Base-by-base conservation (phyloP, 2,797 vertebrate genomes). In the Rhabdophis nuchalis region DNA sequence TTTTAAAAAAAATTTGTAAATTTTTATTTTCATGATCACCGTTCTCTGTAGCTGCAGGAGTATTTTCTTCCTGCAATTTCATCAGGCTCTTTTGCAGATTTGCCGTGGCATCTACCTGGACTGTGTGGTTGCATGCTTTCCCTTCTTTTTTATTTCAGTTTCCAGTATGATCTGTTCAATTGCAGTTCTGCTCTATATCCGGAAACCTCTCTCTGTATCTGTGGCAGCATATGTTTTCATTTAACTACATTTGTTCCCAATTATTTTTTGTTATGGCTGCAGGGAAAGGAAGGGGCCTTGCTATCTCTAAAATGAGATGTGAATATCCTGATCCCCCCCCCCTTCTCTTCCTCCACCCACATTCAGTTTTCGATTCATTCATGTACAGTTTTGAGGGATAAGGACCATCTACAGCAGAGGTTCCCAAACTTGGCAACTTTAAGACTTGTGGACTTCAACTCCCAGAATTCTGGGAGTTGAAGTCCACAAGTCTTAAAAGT, bases 261-360 rank as follows among this genome's bases (percentile, higher is more conserved):
- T 87, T 16, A 86, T 89, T 93, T 93, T 90, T 90, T 16, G 90
- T 94, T 90, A 93, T 94, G 77, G 93, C 87, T 0, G 0, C 1
- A 87, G 27, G 41, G 53, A 52, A 25, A 54, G 85, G 91, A 96
- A 94, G 27, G 92, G 50, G 93, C 29, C 89, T 94, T 13, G 12
- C 61, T 92, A 90, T 90, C 88, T 93, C 88, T 90, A 90, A 93
- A 93, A 64, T 50, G 56, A n/a, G 50, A 89, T 82, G n/a, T 41
- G 36, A 68, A 88, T 90, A 87, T 68, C 85, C 27, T 27, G 53
- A 25, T 29, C 52, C 32, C 0, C 64, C 56, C 4, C 16, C 46
- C 93, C 60, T 41, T 77, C 72, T 77, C 72, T 77, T 77, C 72
- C 36, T 20, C 93, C 82, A 92, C 2, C 1, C 29, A 72, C 9